phyloP scores from a whole-genome alignment of 2,888 invertebrate genomes.

The Elaeidobius kamerunicus region DNA sequence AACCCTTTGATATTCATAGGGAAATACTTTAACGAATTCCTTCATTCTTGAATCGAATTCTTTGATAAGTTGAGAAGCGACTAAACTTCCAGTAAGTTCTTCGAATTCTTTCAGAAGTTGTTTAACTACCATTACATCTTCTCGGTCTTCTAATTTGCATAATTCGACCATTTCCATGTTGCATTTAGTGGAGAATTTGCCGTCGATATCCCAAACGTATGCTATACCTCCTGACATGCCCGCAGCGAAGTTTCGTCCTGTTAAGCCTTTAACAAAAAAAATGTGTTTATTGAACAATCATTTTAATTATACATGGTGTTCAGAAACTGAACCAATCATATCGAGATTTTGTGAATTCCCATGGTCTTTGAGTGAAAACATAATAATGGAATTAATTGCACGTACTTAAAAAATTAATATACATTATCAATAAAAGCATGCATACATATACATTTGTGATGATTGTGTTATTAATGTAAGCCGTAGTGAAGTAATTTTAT shows the following conservation, averaged over 20 bases:
- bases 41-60: conserved; percentile 74
- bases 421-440: too few species aligned
- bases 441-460: too few species aligned
- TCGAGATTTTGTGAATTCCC: too few species aligned
- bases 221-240: conserved; percentile 97
- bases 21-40: conserved; percentile 92
- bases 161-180: conserved; percentile 96
- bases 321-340: too few species aligned
- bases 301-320: conserved; percentile 6
- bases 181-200: conserved; percentile 81
- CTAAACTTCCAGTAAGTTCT: conserved; percentile 74
- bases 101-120: conserved; percentile 80
- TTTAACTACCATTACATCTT: conserved; percentile 76
- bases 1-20: conserved; percentile 92
- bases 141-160: conserved; percentile 70
- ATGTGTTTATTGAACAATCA: conserved; percentile 12
- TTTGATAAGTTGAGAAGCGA: conserved; percentile 75
- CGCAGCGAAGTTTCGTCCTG: conserved; percentile 97
- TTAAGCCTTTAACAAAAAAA: conserved; percentile 76
- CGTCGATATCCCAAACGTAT: conserved; percentile 88
- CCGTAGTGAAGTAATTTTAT: too few species aligned
- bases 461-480: too few species aligned
- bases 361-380: too few species aligned
- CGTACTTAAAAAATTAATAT: too few species aligned
- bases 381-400: too few species aligned